Evolutionary conservation across 2,113 vertebrate species (phyloP), one percentile per base, ranked within the genome.

Genomic region (Ceuthmochares aereus): DNA sequence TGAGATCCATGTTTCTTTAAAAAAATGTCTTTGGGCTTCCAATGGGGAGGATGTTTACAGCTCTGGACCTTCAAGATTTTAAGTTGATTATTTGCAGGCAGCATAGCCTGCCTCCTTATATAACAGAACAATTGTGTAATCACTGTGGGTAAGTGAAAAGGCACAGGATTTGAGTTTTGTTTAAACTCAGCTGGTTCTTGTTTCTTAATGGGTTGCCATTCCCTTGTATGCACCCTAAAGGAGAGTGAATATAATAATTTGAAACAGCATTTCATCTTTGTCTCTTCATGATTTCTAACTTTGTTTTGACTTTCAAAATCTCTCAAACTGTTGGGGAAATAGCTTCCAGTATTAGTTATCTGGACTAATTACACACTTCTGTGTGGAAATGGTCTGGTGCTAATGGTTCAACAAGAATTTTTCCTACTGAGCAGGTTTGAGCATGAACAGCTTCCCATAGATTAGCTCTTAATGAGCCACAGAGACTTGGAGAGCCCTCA

Each of bases 31-130:
- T 81, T 49, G 66, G 54, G 51, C 17, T 96, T 68, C 88, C 36
- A 9, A 17, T 42, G 56, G 36, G n/a, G 36, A 96, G 54, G 76
- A 84, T 96, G 83, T 96, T 96, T 96, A 94, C 40, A 84, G 56
- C 68, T 77, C 58, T 90, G 80, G 58, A 89, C 56, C 22, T 79
- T 92, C 42, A 77, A 14, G 1, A 30, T 19, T 96, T 85, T 77
- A 72, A 81, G 45, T 84, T 93, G 89, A 94, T 94, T 95, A 67
- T 96, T 97, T 93, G 58, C 95, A 96, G 92, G 73, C 96, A 86
- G 19, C 15, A 3, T 63, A 43, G 6, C 72, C 83, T 60, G 80
- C 51, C 62, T 78, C 32, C 88, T 94, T 96, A 54, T 45, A 42
- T 23, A 96, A 92, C 43, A 72, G 58, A 68, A 40, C 29, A 70